Conservation (phyloP, 2,888 invertebrate genomes). For the Pheosia gnoma region DNA sequence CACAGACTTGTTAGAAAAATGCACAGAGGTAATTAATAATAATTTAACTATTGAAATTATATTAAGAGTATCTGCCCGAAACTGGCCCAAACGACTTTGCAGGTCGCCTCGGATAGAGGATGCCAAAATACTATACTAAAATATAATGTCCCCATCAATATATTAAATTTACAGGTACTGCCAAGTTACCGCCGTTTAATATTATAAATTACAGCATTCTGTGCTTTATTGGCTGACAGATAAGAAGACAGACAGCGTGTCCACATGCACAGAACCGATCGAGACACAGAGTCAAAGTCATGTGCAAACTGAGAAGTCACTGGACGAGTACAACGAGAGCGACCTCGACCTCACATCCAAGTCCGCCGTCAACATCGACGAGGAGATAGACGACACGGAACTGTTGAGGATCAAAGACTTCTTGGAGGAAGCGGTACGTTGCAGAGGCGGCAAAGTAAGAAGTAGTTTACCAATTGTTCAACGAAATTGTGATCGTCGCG, state of each 20-base stretch:
- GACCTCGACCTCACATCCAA: constrained; percentile 58
- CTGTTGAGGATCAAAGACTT: constrained; percentile 70
- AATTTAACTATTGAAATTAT: not conserved
- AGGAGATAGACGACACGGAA: constrained; percentile 71
- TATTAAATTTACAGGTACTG: no score
- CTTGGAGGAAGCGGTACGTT: constrained; percentile 70
- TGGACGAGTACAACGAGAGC: constrained; percentile 49
- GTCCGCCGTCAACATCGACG: constrained; percentile 63
- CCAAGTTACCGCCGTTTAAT: no score
- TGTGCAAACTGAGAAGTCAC: constrained; percentile 38
- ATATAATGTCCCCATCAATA: no score
- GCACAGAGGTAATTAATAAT: constrained; percentile 66
- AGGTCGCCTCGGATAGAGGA: no score
- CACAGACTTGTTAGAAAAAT: constrained; percentile 77
- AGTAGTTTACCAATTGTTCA: not conserved
- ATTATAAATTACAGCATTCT: no score
- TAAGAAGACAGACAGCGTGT: constrained; percentile 65
- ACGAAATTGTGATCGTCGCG: not conserved
- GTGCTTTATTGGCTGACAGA: constrained; percentile 41
- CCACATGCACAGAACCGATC: constrained; percentile 56
- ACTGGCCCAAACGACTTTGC: no score
- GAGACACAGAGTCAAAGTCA: constrained; percentile 46
- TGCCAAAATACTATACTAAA: no score
- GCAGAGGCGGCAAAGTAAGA: constrained; percentile 10
- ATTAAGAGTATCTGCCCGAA: no score